Evolutionary conservation across 2,113 vertebrate species (phyloP).

Genomic region (Brachypteracias leptosomus): DNA sequence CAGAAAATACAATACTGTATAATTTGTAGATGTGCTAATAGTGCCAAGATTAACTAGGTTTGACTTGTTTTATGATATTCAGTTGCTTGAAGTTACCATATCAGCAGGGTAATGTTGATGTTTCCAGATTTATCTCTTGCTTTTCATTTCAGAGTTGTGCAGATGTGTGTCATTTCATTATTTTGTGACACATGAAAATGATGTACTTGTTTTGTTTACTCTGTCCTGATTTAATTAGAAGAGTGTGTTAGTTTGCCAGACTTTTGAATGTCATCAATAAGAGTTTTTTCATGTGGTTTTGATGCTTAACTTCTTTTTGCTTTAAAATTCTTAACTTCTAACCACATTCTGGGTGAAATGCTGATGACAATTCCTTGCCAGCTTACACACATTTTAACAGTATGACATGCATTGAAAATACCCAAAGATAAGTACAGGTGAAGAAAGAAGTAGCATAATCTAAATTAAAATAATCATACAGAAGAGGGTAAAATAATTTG

Average conservation of each 20-base stretch:
- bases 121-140: constrained; percentile 62
- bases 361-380: constrained; percentile 5
- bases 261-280: constrained; percentile 3
- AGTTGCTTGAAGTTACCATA: constrained; percentile 41
- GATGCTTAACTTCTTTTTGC: constrained; percentile 20
- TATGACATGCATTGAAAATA: neutral
- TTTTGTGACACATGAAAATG: constrained; percentile 71
- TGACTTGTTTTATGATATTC: constrained; percentile 1
- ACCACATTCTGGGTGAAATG: neutral
- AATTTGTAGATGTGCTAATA: neutral
- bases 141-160: constrained; percentile 73
- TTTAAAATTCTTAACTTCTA: constrained; percentile 7
- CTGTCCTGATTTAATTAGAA: constrained; percentile 62
- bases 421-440: neutral
- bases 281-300: constrained; percentile 18
- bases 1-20: neutral
- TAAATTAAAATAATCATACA: neutral
- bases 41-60: constrained; percentile 28
- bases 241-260: constrained; percentile 19
- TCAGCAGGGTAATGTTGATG: constrained; percentile 33
- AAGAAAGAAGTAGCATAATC: constrained; percentile 4
- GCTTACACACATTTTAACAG: neutral
- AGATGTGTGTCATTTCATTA: constrained; percentile 70
- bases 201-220: constrained; percentile 74
- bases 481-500: neutral